These are phyloP conservation scores for Caenorhabditis brenneri DNA, from an alignment of 1,140 invertebrate species.

Conservation along the genomic window DNA sequence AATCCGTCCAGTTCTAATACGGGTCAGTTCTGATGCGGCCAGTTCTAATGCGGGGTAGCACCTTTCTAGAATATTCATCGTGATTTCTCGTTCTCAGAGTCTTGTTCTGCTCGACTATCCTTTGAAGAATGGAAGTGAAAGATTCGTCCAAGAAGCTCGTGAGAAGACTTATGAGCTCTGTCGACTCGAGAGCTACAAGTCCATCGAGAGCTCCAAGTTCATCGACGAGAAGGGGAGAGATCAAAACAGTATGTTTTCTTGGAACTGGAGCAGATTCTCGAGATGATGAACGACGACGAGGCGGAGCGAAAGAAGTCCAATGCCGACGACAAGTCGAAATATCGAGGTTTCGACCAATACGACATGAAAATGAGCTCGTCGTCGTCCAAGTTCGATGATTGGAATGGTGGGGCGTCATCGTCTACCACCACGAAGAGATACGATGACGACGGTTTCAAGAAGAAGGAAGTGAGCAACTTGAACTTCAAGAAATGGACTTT, in stretches of 20 bases:
- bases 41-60: no score
- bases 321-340: slow-evolving; percentile 65
- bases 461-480: slow-evolving; percentile 59
- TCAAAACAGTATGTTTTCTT: slow-evolving; percentile 79
- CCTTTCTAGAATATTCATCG: no score
- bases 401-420: not conserved
- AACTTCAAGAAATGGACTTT: no score
- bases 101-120: slow-evolving; percentile 66
- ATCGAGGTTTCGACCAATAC: slow-evolving; percentile 56
- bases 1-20: no score
- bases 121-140: slow-evolving; percentile 92
- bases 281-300: slow-evolving; percentile 97
- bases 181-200: slow-evolving; percentile 93
- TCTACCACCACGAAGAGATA: not conserved
- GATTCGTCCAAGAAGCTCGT: slow-evolving; percentile 84
- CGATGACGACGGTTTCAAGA: slow-evolving; percentile 41
- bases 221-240: slow-evolving; percentile 97
- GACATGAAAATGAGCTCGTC: slow-evolving; percentile 17
- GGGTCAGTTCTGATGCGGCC: no score
- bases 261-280: slow-evolving; percentile 91
- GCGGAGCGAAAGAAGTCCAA: slow-evolving; percentile 98
- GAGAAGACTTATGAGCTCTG: slow-evolving; percentile 94
- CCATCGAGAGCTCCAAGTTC: no score
- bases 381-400: not conserved
- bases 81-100: slow-evolving; percentile 75